Conservation (phyloP, 2,888 invertebrate genomes). For the Cylindroiulus punctatus region DNA sequence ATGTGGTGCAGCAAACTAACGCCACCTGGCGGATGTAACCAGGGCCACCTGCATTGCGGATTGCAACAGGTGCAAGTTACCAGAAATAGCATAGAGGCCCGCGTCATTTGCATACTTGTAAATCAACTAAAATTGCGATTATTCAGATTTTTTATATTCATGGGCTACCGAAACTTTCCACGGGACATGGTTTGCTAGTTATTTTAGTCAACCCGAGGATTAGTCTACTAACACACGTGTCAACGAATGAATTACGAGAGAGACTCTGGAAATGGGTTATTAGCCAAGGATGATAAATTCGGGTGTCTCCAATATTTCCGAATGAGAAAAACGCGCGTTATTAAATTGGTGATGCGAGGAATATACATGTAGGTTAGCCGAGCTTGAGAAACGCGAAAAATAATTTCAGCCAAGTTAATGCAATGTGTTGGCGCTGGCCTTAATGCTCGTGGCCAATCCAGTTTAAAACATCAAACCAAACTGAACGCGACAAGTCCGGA, state of each 20-base stretch:
- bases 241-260: conserved; percentile 12
- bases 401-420: neutral
- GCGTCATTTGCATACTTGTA: conserved; percentile 36
- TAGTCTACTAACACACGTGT: conserved; percentile 21
- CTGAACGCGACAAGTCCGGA: neutral
- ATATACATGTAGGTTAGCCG: conserved; percentile 13
- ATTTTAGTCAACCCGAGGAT: neutral
- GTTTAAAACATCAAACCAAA: neutral
- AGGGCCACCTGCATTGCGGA: neutral
- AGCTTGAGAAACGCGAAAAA: neutral
- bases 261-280: conserved; percentile 23
- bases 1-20: neutral
- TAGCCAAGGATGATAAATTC: conserved; percentile 39
- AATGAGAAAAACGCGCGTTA: neutral
- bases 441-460: neutral
- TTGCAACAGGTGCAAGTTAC: neutral
- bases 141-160: neutral
- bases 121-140: neutral
- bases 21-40: neutral
- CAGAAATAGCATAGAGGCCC: neutral
- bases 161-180: neutral
- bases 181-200: neutral
- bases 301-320: neutral
- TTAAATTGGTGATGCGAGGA: conserved; percentile 27
- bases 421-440: neutral